A percentile compares a stretch with the other conserved stretches of the same genome.
Conservation (phyloP, 2,113 vertebrate genomes). For the Dicentrarchus labrax region DNA sequence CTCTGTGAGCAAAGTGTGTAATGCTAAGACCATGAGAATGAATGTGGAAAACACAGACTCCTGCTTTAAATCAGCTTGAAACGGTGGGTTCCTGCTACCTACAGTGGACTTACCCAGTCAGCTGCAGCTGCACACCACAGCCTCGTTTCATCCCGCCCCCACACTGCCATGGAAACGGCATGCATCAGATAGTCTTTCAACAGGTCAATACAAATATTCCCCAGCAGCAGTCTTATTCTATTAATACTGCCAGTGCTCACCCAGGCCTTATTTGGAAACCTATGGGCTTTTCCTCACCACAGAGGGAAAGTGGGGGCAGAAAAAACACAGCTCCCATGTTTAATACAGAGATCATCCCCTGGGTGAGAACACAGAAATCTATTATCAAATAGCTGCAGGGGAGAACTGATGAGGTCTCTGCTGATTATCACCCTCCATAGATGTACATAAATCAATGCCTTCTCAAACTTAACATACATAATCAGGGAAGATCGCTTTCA, state of each 20-base stretch:
- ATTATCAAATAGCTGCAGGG: slow-evolving; percentile 12
- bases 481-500: not conserved
- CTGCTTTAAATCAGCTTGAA: slow-evolving; percentile 17
- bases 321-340: slow-evolving; percentile 20
- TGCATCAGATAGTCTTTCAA: slow-evolving; percentile 75
- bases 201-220: slow-evolving; percentile 81
- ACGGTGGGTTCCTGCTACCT: slow-evolving; percentile 38
- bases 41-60: not conserved
- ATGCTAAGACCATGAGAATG: not conserved
- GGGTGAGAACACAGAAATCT: slow-evolving; percentile 9
- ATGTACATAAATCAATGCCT: not conserved
- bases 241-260: slow-evolving; percentile 73
- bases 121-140: slow-evolving; percentile 35
- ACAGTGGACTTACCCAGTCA: slow-evolving; percentile 13
- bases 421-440: not conserved
- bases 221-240: slow-evolving; percentile 71
- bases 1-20: not conserved
- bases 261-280: slow-evolving; percentile 76
- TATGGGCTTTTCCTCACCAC: slow-evolving; percentile 50
- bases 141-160: slow-evolving; percentile 56
- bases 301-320: slow-evolving; percentile 15
- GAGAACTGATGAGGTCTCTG: not conserved
- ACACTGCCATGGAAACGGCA: slow-evolving; percentile 75
- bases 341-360: slow-evolving; percentile 22
- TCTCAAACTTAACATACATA: not conserved